Conservation (phyloP, 2,113 vertebrate species). For the Charadrius vociferus region DNA sequence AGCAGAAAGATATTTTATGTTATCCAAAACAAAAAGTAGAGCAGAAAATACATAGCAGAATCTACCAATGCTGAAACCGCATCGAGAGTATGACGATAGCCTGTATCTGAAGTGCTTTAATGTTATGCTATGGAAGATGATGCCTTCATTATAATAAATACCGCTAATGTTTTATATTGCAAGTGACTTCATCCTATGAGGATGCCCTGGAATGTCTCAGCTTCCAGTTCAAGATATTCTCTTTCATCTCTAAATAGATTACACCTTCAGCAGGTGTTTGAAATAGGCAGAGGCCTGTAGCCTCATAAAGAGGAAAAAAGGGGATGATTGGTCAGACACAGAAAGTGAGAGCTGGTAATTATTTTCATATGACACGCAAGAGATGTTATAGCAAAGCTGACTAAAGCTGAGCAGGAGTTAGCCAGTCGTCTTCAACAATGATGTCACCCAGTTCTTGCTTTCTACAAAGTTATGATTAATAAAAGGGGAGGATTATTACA, state of each 20-base stretch:
- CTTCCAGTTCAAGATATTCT: conserved; percentile 13
- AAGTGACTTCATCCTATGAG: neutral
- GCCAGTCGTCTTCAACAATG: conserved; percentile 67
- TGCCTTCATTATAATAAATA: neutral
- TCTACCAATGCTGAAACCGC: neutral
- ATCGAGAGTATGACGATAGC: neutral
- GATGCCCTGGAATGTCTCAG: neutral
- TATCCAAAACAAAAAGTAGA: neutral
- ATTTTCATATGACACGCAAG: conserved; percentile 73
- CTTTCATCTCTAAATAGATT: conserved; percentile 33
- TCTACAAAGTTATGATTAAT: conserved; percentile 80
- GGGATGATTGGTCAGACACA: conserved; percentile 54
- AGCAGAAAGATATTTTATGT: neutral
- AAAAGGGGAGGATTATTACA: conserved; percentile 79
- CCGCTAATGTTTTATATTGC: neutral
- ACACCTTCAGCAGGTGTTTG: conserved; percentile 58
- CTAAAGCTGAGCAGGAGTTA: conserved; percentile 74
- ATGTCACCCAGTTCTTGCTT: conserved; percentile 76
- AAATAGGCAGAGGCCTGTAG: neutral
- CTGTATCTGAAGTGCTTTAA: neutral
- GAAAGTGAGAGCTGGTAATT: conserved; percentile 72
- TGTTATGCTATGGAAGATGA: neutral
- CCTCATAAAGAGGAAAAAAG: conserved; percentile 3
- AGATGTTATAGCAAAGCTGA: conserved; percentile 76
- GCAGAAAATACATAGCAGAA: neutral